Percentiles rank a stretch among this genome's conserved stretches.
Conservation (phyloP, 2,888 invertebrate species). For the Drosophila infuscata region DNA sequence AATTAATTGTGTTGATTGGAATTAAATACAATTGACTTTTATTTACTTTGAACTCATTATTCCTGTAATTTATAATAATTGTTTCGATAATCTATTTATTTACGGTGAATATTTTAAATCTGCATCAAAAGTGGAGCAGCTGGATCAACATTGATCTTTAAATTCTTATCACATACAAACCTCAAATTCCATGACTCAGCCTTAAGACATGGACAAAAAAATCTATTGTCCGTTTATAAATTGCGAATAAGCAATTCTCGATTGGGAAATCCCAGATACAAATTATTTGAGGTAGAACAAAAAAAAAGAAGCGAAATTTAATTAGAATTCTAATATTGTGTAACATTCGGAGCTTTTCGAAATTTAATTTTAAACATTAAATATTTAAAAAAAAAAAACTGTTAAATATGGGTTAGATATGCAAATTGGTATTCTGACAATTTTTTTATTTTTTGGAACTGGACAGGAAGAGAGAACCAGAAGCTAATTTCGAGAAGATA, state of each 20-base stretch:
- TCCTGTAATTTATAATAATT: slow-evolving; percentile 20
- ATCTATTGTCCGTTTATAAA: slow-evolving; percentile 66
- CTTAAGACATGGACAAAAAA: slow-evolving; percentile 5
- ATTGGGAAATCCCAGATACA: slow-evolving; percentile 58
- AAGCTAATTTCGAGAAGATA: neutral
- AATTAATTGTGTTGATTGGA: neutral
- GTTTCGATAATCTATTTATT: slow-evolving; percentile 5
- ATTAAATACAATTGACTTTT: slow-evolving; percentile 11
- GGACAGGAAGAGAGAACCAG: slow-evolving; percentile 20
- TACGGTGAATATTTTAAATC: slow-evolving; percentile 5
- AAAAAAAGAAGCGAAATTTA: slow-evolving; percentile 10
- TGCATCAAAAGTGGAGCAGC: slow-evolving; percentile 31
- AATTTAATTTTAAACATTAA: neutral
- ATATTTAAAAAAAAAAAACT: neutral
- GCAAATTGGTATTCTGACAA: slow-evolving; percentile 37
- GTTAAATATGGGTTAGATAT: slow-evolving; percentile 42
- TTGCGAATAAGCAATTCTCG: slow-evolving; percentile 54
- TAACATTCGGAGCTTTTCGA: slow-evolving; percentile 13
- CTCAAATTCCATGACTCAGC: slow-evolving; percentile 33
- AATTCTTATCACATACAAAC: slow-evolving; percentile 44
- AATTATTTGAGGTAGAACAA: slow-evolving; percentile 37
- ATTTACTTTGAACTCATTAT: slow-evolving; percentile 15
- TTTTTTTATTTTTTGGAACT: slow-evolving; percentile 5
- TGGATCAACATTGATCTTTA: slow-evolving; percentile 11
- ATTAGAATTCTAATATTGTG: slow-evolving; percentile 13